Evolutionary conservation across 2,888 invertebrate genomes (phyloP).

Genomic region (Neoascia interrupta): DNA sequence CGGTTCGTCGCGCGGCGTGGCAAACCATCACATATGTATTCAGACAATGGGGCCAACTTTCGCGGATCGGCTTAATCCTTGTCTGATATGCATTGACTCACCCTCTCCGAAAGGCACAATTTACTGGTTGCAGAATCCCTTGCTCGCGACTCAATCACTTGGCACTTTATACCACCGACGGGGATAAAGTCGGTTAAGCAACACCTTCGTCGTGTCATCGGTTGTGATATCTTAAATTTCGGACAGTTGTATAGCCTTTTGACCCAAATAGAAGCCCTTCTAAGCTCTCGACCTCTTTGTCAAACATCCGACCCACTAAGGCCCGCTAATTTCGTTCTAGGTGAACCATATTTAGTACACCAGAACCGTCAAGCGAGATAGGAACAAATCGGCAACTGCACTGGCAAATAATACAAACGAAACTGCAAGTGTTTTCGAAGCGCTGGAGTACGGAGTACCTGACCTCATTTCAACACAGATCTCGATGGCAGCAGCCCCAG

Average conservation of each 20-base stretch:
- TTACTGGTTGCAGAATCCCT: conserved; percentile 24
- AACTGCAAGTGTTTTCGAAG: background rate
- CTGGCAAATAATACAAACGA: background rate
- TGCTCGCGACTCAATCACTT: no score
- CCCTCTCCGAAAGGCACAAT: conserved; percentile 5
- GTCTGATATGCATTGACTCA: conserved; percentile 28
- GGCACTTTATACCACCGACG: conserved; percentile 48
- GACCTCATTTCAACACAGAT: background rate
- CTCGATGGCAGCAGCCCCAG: background rate
- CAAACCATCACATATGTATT: conserved; percentile 39
- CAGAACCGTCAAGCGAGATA: background rate
- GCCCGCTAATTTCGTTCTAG: conserved; percentile 6
- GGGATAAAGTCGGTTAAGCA: conserved; percentile 32
- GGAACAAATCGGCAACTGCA: background rate
- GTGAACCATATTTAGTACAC: background rate
- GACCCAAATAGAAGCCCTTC: background rate
- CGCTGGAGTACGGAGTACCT: background rate
- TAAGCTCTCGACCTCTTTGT: conserved; percentile 12
- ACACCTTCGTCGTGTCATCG: background rate
- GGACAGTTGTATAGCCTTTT: background rate
- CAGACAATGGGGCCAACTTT: conserved; percentile 50
- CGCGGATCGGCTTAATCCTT: conserved; percentile 36
- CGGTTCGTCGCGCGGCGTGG: conserved; percentile 42
- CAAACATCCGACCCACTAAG: background rate
- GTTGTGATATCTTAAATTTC: background rate